Base-by-base conservation (phyloP, 2,113 vertebrate genomes). In the Carassius auratus region DNA sequence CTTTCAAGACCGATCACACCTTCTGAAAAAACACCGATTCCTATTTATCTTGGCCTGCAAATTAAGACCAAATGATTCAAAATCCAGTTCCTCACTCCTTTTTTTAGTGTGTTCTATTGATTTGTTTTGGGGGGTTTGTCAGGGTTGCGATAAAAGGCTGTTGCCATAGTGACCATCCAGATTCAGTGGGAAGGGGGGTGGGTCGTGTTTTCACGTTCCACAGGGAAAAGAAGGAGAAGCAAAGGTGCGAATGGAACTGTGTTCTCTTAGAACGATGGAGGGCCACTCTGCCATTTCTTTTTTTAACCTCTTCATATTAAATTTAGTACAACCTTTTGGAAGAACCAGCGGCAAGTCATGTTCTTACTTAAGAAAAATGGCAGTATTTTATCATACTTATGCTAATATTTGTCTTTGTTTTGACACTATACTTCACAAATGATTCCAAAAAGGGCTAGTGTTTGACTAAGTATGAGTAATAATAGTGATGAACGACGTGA, bases 131-230 rank as follows among this genome's bases (percentile, higher is more conserved):
- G 3, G 30, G 30, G 30, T 36, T 50, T 19, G 38, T 62, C 30
- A 55, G 83, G 71, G 83, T 78, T 69, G 71, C 83, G 85, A 81
- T 81, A 88, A 87, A 75, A 89, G 86, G 42, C 83, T 48, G 89
- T 90, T 84, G 87, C 86, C 86, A 90, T 90, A 85, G 86, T 80
- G 86, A 91, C 87, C 19, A 45, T 76, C 80, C 76, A n/a, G 71
- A 85, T 71, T 50, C 57, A 50, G 26, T 62, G 80, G 38, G 76
- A 76, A 76, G 3, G 48, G 75, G 66, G 45, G 21, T 8, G 50
- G 69, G 45, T 62, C 55, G 57, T 77, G 75, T 82, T 85, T 83
- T 83, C 48, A 59, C 66, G 81, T 55, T 61, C 55, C 85, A 57
- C 38, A 61, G 62, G 78, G 64, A 59, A 73, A 73, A 76, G 77